Conservation (phyloP, 2,797 vertebrate species). For the Leptodactylus fallax region DNA sequence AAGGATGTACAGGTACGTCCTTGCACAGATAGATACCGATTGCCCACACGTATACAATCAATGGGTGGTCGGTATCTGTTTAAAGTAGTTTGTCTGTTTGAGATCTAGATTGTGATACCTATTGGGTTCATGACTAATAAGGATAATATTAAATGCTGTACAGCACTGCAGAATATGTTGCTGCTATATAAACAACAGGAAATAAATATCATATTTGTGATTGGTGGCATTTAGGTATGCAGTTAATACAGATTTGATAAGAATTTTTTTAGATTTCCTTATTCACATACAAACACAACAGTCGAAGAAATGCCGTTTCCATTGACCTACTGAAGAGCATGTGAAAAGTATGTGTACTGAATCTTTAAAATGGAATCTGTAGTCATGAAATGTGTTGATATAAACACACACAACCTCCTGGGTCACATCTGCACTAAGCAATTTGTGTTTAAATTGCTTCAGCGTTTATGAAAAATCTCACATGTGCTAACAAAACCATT, state of each 20-base stretch:
- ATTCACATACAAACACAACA: neutral
- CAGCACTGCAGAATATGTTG: too few relatives aligned
- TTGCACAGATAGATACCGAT: too few relatives aligned
- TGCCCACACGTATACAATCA: too few relatives aligned
- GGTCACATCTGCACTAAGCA: conserved; percentile 62
- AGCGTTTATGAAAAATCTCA: conserved; percentile 62
- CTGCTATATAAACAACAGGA: too few relatives aligned
- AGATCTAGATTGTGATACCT: too few relatives aligned
- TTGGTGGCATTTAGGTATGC: neutral
- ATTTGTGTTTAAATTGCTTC: conserved; percentile 61
- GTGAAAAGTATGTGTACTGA: conserved; percentile 52
- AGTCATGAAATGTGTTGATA: conserved; percentile 62
- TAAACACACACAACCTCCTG: conserved; percentile 59
- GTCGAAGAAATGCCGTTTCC: neutral
- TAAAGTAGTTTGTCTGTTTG: too few relatives aligned
- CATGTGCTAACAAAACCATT: conserved; percentile 62
- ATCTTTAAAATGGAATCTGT: conserved; percentile 53
- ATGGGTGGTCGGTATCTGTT: too few relatives aligned
- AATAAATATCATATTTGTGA: too few relatives aligned
- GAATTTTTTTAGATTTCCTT: neutral
- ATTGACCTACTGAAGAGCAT: conserved; percentile 31
- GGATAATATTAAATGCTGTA: too few relatives aligned
- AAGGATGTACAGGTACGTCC: too few relatives aligned
- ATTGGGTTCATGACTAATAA: too few relatives aligned
- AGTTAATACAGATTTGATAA: too few relatives aligned